These are phyloP conservation scores for Montipora cactus DNA, from an alignment of 64 coral and sea anemone genomes.

Conservation along the genomic window DNA sequence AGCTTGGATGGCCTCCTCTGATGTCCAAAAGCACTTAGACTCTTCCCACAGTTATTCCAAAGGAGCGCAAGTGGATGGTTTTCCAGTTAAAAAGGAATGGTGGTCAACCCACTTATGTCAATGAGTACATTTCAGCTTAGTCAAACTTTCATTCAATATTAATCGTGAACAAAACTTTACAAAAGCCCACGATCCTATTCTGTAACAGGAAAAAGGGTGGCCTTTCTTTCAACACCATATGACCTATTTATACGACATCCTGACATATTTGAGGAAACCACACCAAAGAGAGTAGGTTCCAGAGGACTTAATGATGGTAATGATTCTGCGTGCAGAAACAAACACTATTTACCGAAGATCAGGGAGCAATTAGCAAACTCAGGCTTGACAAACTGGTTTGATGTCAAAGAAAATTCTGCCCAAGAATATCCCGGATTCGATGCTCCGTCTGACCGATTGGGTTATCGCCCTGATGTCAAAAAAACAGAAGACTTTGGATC, in stretches of 20 bases:
- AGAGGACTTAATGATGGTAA: neutral
- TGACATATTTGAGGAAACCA: neutral
- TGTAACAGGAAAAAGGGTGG: neutral
- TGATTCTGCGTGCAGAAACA: neutral
- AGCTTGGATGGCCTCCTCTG: conserved; percentile 27
- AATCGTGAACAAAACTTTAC: neutral
- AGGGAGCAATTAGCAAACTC: neutral
- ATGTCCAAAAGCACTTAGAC: conserved; percentile 12
- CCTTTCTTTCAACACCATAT: neutral
- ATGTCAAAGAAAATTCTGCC: neutral
- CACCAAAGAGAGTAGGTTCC: neutral
- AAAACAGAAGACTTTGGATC: neutral
- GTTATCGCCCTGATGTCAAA: neutral
- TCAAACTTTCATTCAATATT: conserved; percentile 40
- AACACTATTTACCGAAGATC: neutral
- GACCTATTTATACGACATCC: neutral
- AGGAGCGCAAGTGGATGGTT: neutral
- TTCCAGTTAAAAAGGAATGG: neutral
- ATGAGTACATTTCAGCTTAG: neutral
- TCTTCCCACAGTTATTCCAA: conserved; percentile 36
- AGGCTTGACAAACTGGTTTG: neutral
- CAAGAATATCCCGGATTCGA: neutral
- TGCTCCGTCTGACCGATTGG: neutral
- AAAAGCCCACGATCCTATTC: neutral
- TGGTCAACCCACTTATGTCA: conserved; percentile 34